phyloP scores from a whole-genome alignment of 2,113 vertebrate genomes.

The Labeo rohita region DNA sequence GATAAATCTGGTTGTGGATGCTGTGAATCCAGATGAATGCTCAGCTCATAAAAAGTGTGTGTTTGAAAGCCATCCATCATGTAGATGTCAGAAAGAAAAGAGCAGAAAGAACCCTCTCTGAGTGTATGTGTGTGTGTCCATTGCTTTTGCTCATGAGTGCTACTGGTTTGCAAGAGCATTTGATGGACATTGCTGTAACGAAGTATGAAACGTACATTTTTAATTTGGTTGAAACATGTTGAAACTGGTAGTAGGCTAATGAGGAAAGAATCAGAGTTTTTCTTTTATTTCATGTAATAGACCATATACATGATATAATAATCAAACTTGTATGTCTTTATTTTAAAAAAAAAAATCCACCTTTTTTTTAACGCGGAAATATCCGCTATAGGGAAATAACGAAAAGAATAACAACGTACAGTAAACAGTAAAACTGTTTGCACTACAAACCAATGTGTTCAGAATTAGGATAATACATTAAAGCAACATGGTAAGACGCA shows the following conservation, averaged over 20 bases:
- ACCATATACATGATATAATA: not conserved
- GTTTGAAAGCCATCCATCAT: slow-evolving; percentile 66
- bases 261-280: not conserved
- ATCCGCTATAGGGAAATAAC: no score
- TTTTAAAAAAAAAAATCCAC: not conserved
- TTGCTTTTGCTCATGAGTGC: not conserved
- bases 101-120: slow-evolving; percentile 51
- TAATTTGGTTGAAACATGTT: not conserved
- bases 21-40: slow-evolving; percentile 66
- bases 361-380: no score
- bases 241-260: not conserved
- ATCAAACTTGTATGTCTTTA: not conserved
- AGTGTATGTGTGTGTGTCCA: slow-evolving; percentile 23
- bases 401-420: no score
- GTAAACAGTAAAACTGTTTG: no score
- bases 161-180: not conserved
- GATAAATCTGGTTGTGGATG: slow-evolving; percentile 60
- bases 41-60: slow-evolving; percentile 66
- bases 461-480: no score
- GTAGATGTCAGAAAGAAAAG: slow-evolving; percentile 54
- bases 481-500: no score
- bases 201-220: not conserved
- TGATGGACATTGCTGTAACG: not conserved
- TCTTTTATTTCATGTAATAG: not conserved
- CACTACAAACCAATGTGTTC: no score